A percentile compares a stretch with the other conserved stretches of the same genome.
phyloP scores from a whole-genome alignment of 2,888 invertebrate species.

The Lasioglossum leucozonium region DNA sequence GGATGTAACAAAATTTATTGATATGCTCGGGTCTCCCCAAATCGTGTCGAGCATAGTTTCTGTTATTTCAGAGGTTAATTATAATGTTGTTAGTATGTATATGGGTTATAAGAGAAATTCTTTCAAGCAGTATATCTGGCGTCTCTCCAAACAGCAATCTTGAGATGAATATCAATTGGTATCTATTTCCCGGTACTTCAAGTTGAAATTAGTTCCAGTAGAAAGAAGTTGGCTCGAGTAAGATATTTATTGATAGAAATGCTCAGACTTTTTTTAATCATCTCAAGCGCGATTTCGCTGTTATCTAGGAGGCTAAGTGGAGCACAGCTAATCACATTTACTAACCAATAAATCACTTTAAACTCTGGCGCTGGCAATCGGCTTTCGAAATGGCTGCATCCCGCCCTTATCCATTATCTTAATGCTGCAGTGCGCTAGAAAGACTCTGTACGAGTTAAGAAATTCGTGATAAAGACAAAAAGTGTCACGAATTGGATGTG shows the following conservation, averaged over 20 bases:
- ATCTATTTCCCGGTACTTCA: neutral
- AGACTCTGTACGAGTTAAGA: neutral
- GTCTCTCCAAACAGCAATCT: neutral
- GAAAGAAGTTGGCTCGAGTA: neutral
- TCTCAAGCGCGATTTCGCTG: neutral
- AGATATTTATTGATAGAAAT: conserved; percentile 3
- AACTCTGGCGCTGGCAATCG: neutral
- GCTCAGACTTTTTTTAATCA: neutral
- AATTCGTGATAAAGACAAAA: neutral
- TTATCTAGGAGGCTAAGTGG: neutral
- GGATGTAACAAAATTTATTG: neutral
- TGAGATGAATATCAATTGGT: neutral
- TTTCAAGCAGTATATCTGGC: neutral
- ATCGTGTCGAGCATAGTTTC: neutral
- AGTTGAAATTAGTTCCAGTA: neutral
- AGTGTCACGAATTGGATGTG: too few relatives aligned
- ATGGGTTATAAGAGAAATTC: conserved; percentile 2
- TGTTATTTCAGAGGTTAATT: neutral
- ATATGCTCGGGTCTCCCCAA: neutral
- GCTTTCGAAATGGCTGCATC: conserved; percentile 3
- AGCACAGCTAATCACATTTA: neutral
- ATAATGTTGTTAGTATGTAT: neutral
- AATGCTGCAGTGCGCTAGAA: neutral
- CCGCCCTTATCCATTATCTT: neutral
- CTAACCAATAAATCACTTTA: neutral